Evolutionary conservation across 2,888 invertebrate genomes (phyloP), one percentile per base, ranked within the genome.

Genomic region (Cheilosia variabilis): DNA sequence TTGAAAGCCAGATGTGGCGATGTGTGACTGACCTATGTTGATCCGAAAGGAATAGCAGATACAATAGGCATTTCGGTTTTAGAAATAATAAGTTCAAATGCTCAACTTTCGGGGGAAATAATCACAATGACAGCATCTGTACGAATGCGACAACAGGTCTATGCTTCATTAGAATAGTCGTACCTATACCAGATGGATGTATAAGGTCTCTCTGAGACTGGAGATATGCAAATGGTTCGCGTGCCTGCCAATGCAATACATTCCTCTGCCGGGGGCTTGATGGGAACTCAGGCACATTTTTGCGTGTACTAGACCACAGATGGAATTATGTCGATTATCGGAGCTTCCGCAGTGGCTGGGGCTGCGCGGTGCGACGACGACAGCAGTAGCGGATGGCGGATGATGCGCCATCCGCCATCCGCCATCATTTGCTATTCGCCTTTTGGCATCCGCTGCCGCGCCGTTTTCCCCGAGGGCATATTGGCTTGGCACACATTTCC

Each of bases 11-110:
- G 80, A 84, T 84, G 84, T 75, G 75, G 27, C 63, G 37, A 58
- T 84, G 43, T 75, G 65, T 79, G 80, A 79, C 71, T 84, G 84
- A 84, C 84, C 84, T 45, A 65, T 80, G 84, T 71, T 71, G 75
- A 79, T 84, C 75, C 22, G 52, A n/a, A 13, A 37, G 13, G 13
- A 27, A 24, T 27, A 27, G 19, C 22, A 27, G 52, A 69, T 73
- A 68, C 45, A 52, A 41, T 34, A 63, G 66, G 47, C 53, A 27
- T 24, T 77, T 60, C n/a, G 19, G 34, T 19, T 63, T 47, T 55
- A n/a, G 55, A 43, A 66, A 50, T 5, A 47, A 47, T 55, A 9
- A 6, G 10, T 55, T 13, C 68, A 45, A 31, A 34, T 27, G 34
- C n/a, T 22, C 24, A 15, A 22, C 19, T 1, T 52, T 2, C 6